Evolutionary conservation across 2,888 invertebrate genomes (phyloP).

Genomic region (Cantharis nigra): DNA sequence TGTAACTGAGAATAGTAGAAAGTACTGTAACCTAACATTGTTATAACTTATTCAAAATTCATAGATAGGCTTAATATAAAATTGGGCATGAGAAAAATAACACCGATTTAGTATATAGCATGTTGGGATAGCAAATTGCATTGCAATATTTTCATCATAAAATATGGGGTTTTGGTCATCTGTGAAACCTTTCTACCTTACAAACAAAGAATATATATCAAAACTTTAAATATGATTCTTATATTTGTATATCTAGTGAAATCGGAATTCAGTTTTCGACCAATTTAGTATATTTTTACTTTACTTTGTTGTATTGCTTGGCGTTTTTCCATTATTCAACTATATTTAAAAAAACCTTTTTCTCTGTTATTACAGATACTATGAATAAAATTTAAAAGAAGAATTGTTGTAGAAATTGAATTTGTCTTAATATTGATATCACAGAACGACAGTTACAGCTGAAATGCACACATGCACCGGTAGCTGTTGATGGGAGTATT

Average conservation of each 20-base stretch:
- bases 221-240: too few relatives aligned
- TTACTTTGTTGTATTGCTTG: constrained; percentile 9
- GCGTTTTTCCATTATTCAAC: not conserved
- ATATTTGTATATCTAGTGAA: too few relatives aligned
- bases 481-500: not conserved
- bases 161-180: not conserved
- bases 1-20: too few relatives aligned
- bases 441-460: not conserved
- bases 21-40: too few relatives aligned
- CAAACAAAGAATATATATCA: too few relatives aligned
- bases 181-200: not conserved
- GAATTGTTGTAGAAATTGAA: not conserved
- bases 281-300: not conserved
- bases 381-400: not conserved
- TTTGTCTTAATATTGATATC: not conserved
- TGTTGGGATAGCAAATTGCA: too few relatives aligned
- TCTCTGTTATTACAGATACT: not conserved
- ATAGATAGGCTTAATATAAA: too few relatives aligned
- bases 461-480: not conserved
- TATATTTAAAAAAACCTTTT: not conserved
- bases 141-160: too few relatives aligned
- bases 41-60: too few relatives aligned
- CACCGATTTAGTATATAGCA: too few relatives aligned
- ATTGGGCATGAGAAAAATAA: too few relatives aligned
- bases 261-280: not conserved